Base-by-base conservation (phyloP, 2,888 invertebrate genomes). In the Eupithecia abbreviata region DNA sequence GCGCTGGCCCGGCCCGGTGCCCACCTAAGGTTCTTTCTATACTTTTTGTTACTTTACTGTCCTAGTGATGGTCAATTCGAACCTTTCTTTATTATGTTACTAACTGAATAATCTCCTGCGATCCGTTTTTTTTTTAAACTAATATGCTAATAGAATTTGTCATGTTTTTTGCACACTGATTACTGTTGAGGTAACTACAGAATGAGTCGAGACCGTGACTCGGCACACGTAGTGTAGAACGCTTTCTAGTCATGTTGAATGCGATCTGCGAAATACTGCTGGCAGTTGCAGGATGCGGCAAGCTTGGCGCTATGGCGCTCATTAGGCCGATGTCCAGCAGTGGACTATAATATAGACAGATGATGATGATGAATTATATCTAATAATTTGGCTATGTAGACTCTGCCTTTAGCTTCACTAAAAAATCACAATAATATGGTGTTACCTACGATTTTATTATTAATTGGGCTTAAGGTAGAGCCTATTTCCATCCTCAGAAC, bases 1-100 rank as follows among this genome's bases (percentile, higher is more conserved):
- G 83, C 87, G 85, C 83, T 79, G 79, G 80, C 82, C 72, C 66
- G 74, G 65, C 81, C 72, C 67, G 74, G 66, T 41, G 51, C 55
- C 70, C 79, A 77, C 76, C 68, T 73, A 73, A 71, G 62, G 49
- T 45, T 74, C 43, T 45, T 42, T 73, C 77, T 9, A 72, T 66
- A 71, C 62, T 73, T 47, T 70, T 76, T 73, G 45, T 45, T 13
- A 67, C 45, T 55, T 7, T 18, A 18, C 58, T 58, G 58, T 58
- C 66, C 66, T 66, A 42, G 15, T 66, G 66, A 66, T 66, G 66
- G 66, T 62, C 62, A 62, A 62, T 30, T 62, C 12, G 18, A 62
- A 10, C 10, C 10, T 10, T 62, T 12, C 62, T 62, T 62, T 58
- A n/a, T 3, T 18, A 7, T 55, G 7, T 55, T n/a, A 55, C 55